phyloP scores from a whole-genome alignment of 2,113 vertebrate species.

The Ophiodon elongatus region DNA sequence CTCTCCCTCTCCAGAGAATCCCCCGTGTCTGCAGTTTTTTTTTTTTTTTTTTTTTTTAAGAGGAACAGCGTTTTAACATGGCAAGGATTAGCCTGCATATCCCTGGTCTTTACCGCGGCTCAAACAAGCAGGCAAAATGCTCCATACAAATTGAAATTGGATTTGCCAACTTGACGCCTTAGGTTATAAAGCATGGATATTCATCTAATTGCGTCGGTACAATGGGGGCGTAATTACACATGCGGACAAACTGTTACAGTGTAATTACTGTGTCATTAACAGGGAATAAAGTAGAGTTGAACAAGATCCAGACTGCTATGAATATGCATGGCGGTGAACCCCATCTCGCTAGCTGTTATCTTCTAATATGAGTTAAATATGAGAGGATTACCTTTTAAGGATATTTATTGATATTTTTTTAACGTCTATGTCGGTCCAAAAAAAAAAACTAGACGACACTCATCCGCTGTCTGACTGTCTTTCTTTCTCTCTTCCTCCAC shows the following conservation, averaged over 20 bases:
- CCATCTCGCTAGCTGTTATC: conserved; percentile 3
- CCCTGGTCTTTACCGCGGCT: conserved; percentile 82
- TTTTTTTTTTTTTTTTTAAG: conserved; percentile 72
- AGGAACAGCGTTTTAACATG: conserved; percentile 80
- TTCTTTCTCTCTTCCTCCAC: not conserved
- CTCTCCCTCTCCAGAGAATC: conserved; percentile 69
- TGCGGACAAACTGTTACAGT: conserved; percentile 84
- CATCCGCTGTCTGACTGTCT: not conserved
- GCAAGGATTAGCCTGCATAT: conserved; percentile 83
- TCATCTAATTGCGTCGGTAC: conserved; percentile 87
- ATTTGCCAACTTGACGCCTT: conserved; percentile 86
- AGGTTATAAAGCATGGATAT: conserved; percentile 88
- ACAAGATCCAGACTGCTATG: conserved; percentile 61
- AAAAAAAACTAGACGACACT: not conserved
- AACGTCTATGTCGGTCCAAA: not conserved
- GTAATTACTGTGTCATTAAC: conserved; percentile 88
- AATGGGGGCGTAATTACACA: conserved; percentile 86
- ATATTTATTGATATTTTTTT: not conserved
- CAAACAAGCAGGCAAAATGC: conserved; percentile 83
- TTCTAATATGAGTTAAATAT: not conserved
- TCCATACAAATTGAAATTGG: conserved; percentile 88
- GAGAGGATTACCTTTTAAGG: not conserved
- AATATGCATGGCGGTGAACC: conserved; percentile 49
- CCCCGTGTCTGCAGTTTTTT: conserved; percentile 76
- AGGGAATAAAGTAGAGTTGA: conserved; percentile 75